Conservation (phyloP, 2,797 vertebrate species). For the Acomys russatus region DNA sequence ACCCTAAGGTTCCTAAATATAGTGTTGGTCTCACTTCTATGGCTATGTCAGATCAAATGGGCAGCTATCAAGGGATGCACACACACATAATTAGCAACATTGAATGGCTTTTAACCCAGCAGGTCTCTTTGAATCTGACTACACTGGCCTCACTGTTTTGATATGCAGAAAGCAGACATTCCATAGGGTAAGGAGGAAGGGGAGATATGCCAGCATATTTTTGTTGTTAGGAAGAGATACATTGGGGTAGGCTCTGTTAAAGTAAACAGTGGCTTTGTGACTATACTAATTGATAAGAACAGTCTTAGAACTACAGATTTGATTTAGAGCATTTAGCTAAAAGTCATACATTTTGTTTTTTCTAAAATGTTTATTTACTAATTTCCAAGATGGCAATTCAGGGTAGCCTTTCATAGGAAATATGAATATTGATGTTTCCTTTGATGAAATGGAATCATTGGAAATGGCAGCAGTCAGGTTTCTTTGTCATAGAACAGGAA, state of each 20-base stretch:
- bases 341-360: background rate
- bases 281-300: background rate
- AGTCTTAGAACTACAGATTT: background rate
- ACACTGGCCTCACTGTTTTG: background rate
- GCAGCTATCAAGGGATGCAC: background rate
- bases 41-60: background rate
- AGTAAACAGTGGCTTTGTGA: background rate
- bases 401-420: background rate
- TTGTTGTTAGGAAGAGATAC: background rate
- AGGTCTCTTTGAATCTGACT: background rate
- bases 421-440: background rate
- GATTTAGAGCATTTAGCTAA: background rate
- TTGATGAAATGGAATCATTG: background rate
- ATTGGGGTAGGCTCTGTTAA: background rate
- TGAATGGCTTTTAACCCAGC: background rate
- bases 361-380: background rate
- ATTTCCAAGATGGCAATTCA: background rate
- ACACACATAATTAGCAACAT: background rate
- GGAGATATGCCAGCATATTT: background rate
- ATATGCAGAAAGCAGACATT: background rate
- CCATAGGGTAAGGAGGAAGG: background rate
- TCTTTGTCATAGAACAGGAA: background rate
- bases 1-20: background rate
- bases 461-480: background rate
- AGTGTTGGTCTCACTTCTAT: slow-evolving; percentile 3